Percentiles rank a stretch among this genome's conserved stretches.
Evolutionary conservation across 2,888 invertebrate genomes (phyloP).

Genomic region (Oxytorus armatus): DNA sequence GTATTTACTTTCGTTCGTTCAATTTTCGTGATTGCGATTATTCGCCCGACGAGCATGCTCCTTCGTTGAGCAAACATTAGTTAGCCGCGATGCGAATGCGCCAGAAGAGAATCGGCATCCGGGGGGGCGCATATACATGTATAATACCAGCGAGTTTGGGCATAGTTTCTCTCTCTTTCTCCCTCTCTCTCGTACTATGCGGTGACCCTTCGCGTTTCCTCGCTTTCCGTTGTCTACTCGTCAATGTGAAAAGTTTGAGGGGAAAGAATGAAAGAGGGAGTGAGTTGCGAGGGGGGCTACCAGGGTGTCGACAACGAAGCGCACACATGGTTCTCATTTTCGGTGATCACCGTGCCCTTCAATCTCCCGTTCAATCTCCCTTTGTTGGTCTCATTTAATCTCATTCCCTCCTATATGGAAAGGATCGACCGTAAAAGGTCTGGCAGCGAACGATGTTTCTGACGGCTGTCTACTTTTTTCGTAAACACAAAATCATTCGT

Average conservation of each 20-base stretch:
- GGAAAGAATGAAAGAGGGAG: conserved; percentile 29
- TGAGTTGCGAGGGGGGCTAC: conserved; percentile 46
- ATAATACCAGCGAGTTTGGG: conserved; percentile 48
- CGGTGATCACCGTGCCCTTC: conserved; percentile 61
- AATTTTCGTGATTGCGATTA: conserved; percentile 79
- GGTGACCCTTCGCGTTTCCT: conserved; percentile 83
- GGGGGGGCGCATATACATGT: conserved; percentile 29
- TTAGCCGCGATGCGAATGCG: conserved; percentile 78
- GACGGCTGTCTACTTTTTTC: background rate
- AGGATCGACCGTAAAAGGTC: conserved; percentile 28
- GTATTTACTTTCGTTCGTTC: conserved; percentile 47
- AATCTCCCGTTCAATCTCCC: conserved; percentile 6
- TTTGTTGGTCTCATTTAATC: conserved; percentile 21
- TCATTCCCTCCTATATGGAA: conserved; percentile 65
- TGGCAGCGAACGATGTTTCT: background rate
- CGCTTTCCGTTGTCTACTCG: conserved; percentile 82
- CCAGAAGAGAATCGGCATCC: conserved; percentile 43
- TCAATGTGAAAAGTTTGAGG: conserved; percentile 74
- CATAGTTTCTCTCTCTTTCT: no score
- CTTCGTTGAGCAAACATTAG: conserved; percentile 83
- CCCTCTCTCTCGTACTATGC: conserved; percentile 69
- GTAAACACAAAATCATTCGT: background rate
- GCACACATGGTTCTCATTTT: conserved; percentile 80
- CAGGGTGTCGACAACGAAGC: conserved; percentile 76
- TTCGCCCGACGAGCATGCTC: conserved; percentile 77